Evolutionary conservation across 2,113 vertebrate species (phyloP).

Genomic region (Chascanopsetta lugubris): DNA sequence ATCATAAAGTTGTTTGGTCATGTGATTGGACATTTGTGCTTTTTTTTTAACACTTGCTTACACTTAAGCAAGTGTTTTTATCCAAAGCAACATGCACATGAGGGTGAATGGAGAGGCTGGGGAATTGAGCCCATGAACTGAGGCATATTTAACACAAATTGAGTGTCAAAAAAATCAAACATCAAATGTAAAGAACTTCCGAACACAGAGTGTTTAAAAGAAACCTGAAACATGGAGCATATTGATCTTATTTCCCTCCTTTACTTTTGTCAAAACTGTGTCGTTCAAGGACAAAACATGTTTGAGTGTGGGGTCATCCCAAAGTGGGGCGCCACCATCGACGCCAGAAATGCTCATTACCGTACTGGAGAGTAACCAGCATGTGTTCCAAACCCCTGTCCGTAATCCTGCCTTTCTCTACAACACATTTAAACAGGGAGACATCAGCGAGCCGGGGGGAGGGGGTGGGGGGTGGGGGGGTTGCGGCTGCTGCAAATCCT

Average conservation of each 20-base stretch:
- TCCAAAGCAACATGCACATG: neutral
- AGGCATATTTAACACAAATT: too few species aligned
- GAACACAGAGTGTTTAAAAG: too few species aligned
- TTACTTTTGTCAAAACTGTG: neutral
- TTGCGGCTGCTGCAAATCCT: slow-evolving; percentile 47
- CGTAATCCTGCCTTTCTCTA: neutral
- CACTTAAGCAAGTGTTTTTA: neutral
- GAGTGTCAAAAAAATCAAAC: too few species aligned
- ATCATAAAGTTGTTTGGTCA: too few species aligned
- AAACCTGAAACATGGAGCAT: too few species aligned
- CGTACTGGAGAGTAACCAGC: neutral
- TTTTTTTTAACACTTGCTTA: too few species aligned
- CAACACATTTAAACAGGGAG: neutral
- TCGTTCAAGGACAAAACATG: neutral
- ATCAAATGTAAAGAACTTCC: too few species aligned
- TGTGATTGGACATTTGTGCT: too few species aligned
- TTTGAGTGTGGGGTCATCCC: neutral
- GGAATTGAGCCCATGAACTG: too few species aligned
- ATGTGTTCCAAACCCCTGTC: neutral
- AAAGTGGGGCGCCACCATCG: neutral
- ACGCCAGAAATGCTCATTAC: neutral
- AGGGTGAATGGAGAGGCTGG: too few species aligned
- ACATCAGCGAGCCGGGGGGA: neutral
- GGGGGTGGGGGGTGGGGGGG: too few species aligned
- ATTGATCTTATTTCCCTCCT: too few species aligned